A percentile compares a stretch with the other conserved stretches of the same genome.
These are phyloP conservation scores for Campoletis raptor DNA, from an alignment of 2,888 invertebrate genomes.

Conservation along the genomic window DNA sequence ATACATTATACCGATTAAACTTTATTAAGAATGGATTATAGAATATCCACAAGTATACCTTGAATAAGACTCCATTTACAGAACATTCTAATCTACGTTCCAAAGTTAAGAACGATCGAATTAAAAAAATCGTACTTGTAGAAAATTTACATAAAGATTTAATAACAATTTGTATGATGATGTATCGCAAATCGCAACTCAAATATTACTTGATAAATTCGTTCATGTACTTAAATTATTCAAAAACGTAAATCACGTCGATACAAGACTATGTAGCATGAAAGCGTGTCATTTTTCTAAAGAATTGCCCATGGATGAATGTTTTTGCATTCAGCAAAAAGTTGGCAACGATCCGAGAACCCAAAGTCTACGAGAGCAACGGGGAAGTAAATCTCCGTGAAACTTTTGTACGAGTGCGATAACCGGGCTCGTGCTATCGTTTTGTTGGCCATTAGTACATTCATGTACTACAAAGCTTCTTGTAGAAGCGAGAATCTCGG, in stretches of 20 bases:
- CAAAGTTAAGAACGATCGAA: background rate
- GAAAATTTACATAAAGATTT: too few relatives aligned
- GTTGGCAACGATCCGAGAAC: conserved; percentile 38
- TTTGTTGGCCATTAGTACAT: conserved; percentile 58
- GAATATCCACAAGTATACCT: background rate
- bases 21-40: background rate
- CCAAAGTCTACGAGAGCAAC: conserved; percentile 30
- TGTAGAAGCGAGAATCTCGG: conserved; percentile 32
- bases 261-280: background rate
- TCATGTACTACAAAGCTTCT: conserved; percentile 39
- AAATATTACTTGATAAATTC: background rate
- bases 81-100: background rate
- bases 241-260: background rate
- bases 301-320: conserved; percentile 4
- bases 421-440: conserved; percentile 27
- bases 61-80: background rate
- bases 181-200: background rate
- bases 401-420: conserved; percentile 47
- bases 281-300: background rate
- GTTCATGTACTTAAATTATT: background rate
- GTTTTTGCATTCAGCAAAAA: conserved; percentile 42
- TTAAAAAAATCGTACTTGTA: background rate
- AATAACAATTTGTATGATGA: too few relatives aligned
- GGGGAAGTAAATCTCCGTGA: conserved; percentile 48
- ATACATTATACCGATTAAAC: background rate